Percentiles rank a stretch among this genome's conserved stretches.
Evolutionary conservation across 2,113 vertebrate genomes (phyloP).

Genomic region (Aegypius monachus): DNA sequence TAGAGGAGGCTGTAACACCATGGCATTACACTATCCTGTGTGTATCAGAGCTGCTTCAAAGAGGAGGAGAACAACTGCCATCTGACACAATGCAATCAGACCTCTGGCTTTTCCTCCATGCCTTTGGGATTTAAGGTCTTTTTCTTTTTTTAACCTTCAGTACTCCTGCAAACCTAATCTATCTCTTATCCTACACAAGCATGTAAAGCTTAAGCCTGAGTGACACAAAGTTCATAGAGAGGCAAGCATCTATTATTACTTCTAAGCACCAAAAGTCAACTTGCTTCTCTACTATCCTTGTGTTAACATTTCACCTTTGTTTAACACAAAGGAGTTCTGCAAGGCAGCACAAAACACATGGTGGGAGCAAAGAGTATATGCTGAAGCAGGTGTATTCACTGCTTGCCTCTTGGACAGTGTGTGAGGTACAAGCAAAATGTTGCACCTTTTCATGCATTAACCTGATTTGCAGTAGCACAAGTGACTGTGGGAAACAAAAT

Average conservation of each 20-base stretch:
- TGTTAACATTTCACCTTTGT: background rate
- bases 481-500: background rate
- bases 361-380: background rate
- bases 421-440: background rate
- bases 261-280: constrained; percentile 8
- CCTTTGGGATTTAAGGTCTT: constrained; percentile 16
- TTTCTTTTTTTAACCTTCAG: constrained; percentile 1
- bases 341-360: background rate
- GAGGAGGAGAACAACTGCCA: background rate
- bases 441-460: background rate
- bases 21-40: background rate
- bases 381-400: background rate
- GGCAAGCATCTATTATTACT: constrained; percentile 32
- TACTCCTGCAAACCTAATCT: constrained; percentile 20
- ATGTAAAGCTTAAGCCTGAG: constrained; percentile 50
- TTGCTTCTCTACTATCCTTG: background rate
- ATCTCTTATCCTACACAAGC: constrained; percentile 26
- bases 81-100: constrained; percentile 25
- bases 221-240: constrained; percentile 32
- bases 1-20: background rate
- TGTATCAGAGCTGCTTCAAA: background rate
- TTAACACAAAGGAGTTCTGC: background rate
- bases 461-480: background rate
- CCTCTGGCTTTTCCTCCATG: constrained; percentile 10
- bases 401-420: background rate